Evolutionary conservation across 2,888 invertebrate species (phyloP).

Genomic region (Eupithecia tripunctaria): DNA sequence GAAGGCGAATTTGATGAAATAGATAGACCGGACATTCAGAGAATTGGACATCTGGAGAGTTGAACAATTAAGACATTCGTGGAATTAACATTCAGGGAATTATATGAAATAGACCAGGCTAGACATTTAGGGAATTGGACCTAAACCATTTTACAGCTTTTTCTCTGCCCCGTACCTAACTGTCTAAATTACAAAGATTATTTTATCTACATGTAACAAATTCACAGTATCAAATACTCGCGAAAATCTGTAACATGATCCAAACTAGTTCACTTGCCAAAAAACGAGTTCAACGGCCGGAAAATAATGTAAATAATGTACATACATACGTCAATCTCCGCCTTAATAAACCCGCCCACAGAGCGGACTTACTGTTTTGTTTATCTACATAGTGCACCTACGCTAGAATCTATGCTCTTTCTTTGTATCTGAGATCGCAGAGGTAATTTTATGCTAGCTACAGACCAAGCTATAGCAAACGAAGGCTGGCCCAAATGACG

Average conservation of each 20-base stretch:
- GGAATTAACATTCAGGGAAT: too few relatives aligned
- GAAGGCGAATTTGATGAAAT: too few relatives aligned
- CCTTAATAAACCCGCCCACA: conserved; percentile 3
- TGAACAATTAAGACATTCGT: too few relatives aligned
- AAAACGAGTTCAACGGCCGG: conserved; percentile 36
- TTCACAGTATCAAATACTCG: neutral
- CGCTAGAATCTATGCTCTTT: neutral
- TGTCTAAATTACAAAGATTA: neutral
- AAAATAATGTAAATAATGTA: conserved; percentile 20
- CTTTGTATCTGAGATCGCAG: neutral
- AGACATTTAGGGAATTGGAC: too few relatives aligned
- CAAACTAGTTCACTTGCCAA: conserved; percentile 27
- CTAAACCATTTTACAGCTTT: neutral
- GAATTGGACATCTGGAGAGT: too few relatives aligned
- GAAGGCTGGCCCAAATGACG: too few relatives aligned
- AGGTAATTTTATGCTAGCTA: too few relatives aligned
- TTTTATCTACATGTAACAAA: neutral
- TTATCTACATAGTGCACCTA: conserved; percentile 11
- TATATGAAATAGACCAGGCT: too few relatives aligned
- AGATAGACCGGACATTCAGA: too few relatives aligned
- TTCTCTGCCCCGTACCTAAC: neutral
- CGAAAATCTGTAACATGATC: conserved; percentile 7
- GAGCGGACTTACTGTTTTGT: conserved; percentile 2
- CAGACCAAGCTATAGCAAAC: too few relatives aligned
- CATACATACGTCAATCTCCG: conserved; percentile 10